Evolutionary conservation across 2,113 vertebrate genomes (phyloP).

Genomic region (human (Homo sapiens)): GRCh38 chr21:42502501-42503000

Average conservation of each 20-base stretch:
- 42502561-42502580: background rate
- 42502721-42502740: background rate
- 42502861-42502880: background rate
- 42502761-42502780: accelerated
- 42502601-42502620: accelerated
- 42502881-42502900: background rate
- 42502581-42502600: background rate
- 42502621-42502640: background rate
- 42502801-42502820: background rate
- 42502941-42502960: background rate
- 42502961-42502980: accelerated
- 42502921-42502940: background rate
- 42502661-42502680: background rate
- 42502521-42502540: background rate
- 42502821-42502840: background rate
- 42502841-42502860: background rate
- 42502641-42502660: background rate
- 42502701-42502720: accelerated
- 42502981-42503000: no score
- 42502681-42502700: background rate
- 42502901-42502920: background rate
- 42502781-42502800: background rate
- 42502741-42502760: background rate
- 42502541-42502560: accelerated
- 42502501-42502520: background rate